Base-by-base conservation (phyloP, 2,797 vertebrate species). In the Bradypus variegatus region DNA sequence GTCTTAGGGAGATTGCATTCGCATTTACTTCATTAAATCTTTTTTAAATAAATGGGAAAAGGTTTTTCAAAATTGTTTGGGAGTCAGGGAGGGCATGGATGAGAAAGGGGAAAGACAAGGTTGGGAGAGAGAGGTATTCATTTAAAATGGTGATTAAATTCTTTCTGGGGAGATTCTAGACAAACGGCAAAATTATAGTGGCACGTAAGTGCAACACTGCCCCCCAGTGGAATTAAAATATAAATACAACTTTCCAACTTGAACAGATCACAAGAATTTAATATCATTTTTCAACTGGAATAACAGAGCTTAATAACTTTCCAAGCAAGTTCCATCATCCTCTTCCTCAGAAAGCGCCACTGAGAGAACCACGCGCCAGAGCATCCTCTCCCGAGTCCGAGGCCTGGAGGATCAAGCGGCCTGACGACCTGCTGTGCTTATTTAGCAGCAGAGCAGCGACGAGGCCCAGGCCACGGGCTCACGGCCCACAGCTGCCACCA, bases 171-270 rank as follows among this genome's bases (percentile, higher is more conserved):
- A 80, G 23, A 73, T 45, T 13, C 64, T 21, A 81, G 5, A 80
- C 36, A 85, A 78, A 73, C 31, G 31, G 1, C 62, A 88, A 91
- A 76, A 85, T 58, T 60, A 90, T 8, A 62, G 50, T 19, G n/a
- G 67, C 21, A 53, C 86, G 90, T 23, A 96, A 93, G 96, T 94
- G 95, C 96, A 96, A 94, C 33, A 93, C 97, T 97, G 97, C 97
- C 97, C 97, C 95, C 97, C 93, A 95, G 97, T 96, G 97, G 97
- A 90, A 92, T 89, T 23, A 95, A 2, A 15, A 70, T 62, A 36
- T 50, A 90, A 78, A 80, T 7, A 80, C 85, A 19, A 60, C 75
- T 50, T 83, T 88, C 72, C 33, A 38, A 80, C 79, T 64, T 69
- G 27, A 77, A 94, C 82, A 86, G 21, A 73, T 1, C 3, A 6